Evolutionary conservation across 2,888 invertebrate species (phyloP).

Genomic region (Abrostola tripartita): DNA sequence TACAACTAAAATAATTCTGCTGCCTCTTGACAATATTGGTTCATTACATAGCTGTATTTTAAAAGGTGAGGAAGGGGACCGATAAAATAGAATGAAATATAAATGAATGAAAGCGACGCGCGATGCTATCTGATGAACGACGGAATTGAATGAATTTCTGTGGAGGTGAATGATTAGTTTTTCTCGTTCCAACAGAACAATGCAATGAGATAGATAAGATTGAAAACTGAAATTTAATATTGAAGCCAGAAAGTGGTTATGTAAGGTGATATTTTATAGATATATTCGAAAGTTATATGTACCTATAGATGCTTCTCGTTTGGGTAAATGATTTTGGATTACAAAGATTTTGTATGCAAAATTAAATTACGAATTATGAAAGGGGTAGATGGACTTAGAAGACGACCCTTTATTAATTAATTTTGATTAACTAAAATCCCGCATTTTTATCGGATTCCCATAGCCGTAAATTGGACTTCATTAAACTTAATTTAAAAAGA

Average conservation of each 20-base stretch:
- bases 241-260: conserved; percentile 14
- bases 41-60: conserved; percentile 41
- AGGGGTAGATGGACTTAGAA: too few species aligned
- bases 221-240: conserved; percentile 36
- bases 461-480: too few species aligned
- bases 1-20: neutral
- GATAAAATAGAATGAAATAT: conserved; percentile 45
- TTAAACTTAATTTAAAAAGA: too few species aligned
- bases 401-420: too few species aligned
- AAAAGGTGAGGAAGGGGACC: conserved; percentile 45
- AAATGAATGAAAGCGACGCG: conserved; percentile 49
- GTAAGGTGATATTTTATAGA: conserved; percentile 27
- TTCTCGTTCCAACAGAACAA: conserved; percentile 40
- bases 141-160: conserved; percentile 64
- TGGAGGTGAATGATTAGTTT: conserved; percentile 50
- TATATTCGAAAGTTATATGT: too few species aligned
- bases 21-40: conserved; percentile 23
- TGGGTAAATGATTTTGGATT: too few species aligned
- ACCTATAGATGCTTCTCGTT: too few species aligned
- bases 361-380: too few species aligned
- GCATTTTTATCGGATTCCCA: too few species aligned
- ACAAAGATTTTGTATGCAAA: too few species aligned
- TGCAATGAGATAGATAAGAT: conserved; percentile 39
- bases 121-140: conserved; percentile 58
- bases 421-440: too few species aligned